Evolutionary conservation across 1,140 invertebrate genomes (phyloP), one percentile per base, ranked within the genome.

Genomic region (Sipha flava): DNA sequence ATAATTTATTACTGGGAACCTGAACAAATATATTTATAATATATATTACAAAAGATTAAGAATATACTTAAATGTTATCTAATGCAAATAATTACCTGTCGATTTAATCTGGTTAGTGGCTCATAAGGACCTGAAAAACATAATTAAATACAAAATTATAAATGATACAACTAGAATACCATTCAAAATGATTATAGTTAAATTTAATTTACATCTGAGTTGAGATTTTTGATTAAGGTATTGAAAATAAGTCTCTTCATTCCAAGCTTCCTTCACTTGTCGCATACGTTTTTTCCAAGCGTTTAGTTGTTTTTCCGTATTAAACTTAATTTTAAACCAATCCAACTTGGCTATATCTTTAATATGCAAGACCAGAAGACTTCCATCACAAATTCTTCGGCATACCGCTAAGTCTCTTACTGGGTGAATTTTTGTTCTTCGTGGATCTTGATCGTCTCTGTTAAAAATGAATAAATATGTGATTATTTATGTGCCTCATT

Each of bases 201-300:
- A n/a, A n/a, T n/a, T n/a, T n/a, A 37, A 54, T 29, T 54, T 57
- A 77, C 73, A 77, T 77, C 73, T 59, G 14, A 77, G 73, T 3
- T 77, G 73, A 77, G 52, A 77, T 57, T 77, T 77, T 77, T 77
- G 73, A 57, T 77, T 57, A 21, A 77, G 73, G 7, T 77, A 77
- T 43, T 77, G 73, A 21, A 59, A 57, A 57, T 77, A 77, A 77
- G 73, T 77, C 7, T 77, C 73, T 59, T 77, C 73, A 6, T 77
- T 77, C 73, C 73, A 77, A 18, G 73, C 73, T 59, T 77, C 73
- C n/a, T 77, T 77, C 10, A 77, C 73, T 29, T 77, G 73, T n/a
- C 73, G n/a, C 29, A 77, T 9, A 59, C 73, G 73, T 40, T 77
- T 77, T 1, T 77, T 77, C 73, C 73, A 77, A 40, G 73, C 31